These are phyloP conservation scores for Polia nebulosa DNA, from an alignment of 2,888 invertebrate species.

Conservation along the genomic window DNA sequence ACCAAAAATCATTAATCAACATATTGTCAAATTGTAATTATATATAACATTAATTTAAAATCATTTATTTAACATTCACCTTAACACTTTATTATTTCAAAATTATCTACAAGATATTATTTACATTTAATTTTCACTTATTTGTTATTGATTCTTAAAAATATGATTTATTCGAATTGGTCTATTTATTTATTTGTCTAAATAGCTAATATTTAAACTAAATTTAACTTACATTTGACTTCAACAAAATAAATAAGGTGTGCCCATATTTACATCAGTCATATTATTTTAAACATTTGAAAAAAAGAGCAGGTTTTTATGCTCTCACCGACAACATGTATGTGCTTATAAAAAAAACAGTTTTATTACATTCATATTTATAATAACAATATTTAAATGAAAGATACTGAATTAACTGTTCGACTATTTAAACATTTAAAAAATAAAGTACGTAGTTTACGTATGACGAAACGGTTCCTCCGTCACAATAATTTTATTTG, in stretches of 20 bases:
- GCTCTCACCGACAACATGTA: too few relatives aligned
- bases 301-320: too few relatives aligned
- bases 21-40: conserved; percentile 60
- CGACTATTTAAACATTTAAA: too few relatives aligned
- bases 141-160: conserved; percentile 56
- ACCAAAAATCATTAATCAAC: conserved; percentile 45
- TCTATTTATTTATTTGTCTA: conserved; percentile 62
- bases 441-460: too few relatives aligned
- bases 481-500: too few relatives aligned
- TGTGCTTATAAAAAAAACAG: too few relatives aligned
- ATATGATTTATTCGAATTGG: conserved; percentile 66
- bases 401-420: too few relatives aligned
- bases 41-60: conserved; percentile 38
- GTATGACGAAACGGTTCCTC: too few relatives aligned
- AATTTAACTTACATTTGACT: conserved; percentile 30
- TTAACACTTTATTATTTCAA: conserved; percentile 28
- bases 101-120: conserved; percentile 48
- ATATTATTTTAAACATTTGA: neutral
- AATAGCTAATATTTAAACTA: conserved; percentile 49
- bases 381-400: too few relatives aligned
- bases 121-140: conserved; percentile 51
- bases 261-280: conserved; percentile 13
- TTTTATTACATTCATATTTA: too few relatives aligned
- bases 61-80: conserved; percentile 40
- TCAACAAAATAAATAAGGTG: conserved; percentile 17